Evolutionary conservation across 2,888 invertebrate genomes (phyloP).

Genomic region (Cremastinae sp.): DNA sequence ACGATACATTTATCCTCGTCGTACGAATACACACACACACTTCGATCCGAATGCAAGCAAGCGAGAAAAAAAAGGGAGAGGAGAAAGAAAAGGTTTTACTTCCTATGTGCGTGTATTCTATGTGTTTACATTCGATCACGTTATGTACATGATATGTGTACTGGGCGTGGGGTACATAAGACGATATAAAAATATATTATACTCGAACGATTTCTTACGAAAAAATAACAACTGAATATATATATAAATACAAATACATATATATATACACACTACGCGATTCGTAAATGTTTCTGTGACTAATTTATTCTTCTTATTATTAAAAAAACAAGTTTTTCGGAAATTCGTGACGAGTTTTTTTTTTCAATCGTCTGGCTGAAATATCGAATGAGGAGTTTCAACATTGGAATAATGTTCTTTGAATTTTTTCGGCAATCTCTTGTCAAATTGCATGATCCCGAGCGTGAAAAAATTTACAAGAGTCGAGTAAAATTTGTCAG

Average conservation of each 20-base stretch:
- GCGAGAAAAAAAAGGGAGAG: no score
- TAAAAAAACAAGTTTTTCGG: neutral
- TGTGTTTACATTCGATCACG: slow-evolving; percentile 54
- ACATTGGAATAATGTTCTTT: no score
- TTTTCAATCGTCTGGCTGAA: no score
- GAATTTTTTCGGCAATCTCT: no score
- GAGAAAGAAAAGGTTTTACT: slow-evolving; percentile 35
- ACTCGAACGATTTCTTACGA: slow-evolving; percentile 75
- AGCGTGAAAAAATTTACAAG: no score
- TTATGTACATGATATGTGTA: slow-evolving; percentile 63
- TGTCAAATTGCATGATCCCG: no score
- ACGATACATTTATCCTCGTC: slow-evolving; percentile 41
- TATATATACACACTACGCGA: slow-evolving; percentile 45
- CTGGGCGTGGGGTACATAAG: slow-evolving; percentile 66
- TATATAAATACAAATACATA: no score
- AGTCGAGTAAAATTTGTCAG: no score
- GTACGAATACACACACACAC: slow-evolving; percentile 36
- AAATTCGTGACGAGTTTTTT: neutral
- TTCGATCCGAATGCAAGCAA: no score
- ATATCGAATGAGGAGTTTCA: no score
- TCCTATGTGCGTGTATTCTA: slow-evolving; percentile 43
- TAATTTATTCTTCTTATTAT: neutral
- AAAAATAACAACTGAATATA: slow-evolving; percentile 67
- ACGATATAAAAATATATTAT: slow-evolving; percentile 63
- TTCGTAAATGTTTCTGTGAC: slow-evolving; percentile 15